A percentile compares a stretch with the other conserved stretches of the same genome.
Conservation (phyloP, 2,113 vertebrate genomes). For the Eudyptes chrysolophus region DNA sequence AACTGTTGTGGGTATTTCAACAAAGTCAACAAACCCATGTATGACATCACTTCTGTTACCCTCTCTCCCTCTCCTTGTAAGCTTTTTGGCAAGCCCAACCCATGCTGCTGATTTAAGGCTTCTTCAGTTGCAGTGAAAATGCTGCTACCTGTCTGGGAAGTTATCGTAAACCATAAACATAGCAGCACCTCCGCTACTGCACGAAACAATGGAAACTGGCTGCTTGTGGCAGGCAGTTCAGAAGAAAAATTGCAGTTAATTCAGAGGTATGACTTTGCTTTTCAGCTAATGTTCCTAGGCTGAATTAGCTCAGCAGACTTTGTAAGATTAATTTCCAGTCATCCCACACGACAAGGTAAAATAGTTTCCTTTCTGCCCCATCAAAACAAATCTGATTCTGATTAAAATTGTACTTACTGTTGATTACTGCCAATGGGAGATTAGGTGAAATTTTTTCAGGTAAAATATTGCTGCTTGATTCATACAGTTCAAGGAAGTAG, state of each 20-base stretch:
- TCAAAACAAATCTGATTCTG: background rate
- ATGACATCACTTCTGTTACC: background rate
- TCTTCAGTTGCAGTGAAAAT: background rate
- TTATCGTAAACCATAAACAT: background rate
- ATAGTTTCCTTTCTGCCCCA: background rate
- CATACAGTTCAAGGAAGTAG: background rate
- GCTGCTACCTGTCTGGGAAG: background rate
- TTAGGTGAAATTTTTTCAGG: background rate
- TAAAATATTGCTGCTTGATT: background rate
- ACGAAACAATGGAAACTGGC: background rate
- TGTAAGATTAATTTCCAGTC: background rate
- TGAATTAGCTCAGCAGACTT: background rate
- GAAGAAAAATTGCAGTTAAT: background rate
- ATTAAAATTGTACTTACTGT: background rate
- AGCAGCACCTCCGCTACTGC: background rate
- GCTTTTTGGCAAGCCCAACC: background rate
- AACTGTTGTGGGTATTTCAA: slow-evolving; percentile 46
- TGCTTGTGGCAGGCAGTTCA: background rate
- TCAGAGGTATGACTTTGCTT: background rate
- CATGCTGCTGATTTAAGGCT: background rate
- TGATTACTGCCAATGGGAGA: background rate
- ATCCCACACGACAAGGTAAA: background rate
- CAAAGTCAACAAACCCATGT: background rate
- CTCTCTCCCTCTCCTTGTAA: background rate
- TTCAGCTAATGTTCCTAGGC: background rate